A percentile compares a stretch with the other conserved stretches of the same genome.
Conservation (phyloP, 2,113 vertebrate genomes). For the Anoura caudifer region DNA sequence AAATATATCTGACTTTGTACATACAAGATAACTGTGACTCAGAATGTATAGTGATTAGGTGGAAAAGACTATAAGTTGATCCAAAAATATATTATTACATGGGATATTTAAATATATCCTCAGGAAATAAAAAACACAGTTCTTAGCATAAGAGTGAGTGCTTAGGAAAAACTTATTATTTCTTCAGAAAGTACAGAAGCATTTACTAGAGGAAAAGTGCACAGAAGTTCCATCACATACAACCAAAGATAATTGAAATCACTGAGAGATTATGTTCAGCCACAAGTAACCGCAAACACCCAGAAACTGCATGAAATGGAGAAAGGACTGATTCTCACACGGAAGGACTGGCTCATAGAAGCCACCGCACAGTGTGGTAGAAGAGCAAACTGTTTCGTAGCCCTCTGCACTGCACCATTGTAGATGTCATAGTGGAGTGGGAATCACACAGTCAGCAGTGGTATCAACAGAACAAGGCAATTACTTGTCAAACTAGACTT, state of each 20-base stretch:
- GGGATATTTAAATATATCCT: not conserved
- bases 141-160: not conserved
- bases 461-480: not conserved
- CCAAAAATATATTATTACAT: not conserved
- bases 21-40: not conserved
- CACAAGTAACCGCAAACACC: not conserved
- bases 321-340: not conserved
- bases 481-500: not conserved
- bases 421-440: not conserved
- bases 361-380: not conserved
- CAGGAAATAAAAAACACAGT: not conserved
- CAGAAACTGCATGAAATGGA: not conserved
- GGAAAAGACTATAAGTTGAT: not conserved
- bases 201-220: not conserved
- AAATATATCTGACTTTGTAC: not conserved
- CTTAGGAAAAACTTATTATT: not conserved
- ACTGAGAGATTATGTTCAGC: not conserved
- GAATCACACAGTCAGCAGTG: not conserved
- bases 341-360: not conserved
- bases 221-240: not conserved
- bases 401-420: not conserved
- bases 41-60: not conserved
- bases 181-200: not conserved
- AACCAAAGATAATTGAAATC: not conserved
- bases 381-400: not conserved